Conservation (phyloP, 2,797 vertebrate species). For the Calcarius lapponicus region DNA sequence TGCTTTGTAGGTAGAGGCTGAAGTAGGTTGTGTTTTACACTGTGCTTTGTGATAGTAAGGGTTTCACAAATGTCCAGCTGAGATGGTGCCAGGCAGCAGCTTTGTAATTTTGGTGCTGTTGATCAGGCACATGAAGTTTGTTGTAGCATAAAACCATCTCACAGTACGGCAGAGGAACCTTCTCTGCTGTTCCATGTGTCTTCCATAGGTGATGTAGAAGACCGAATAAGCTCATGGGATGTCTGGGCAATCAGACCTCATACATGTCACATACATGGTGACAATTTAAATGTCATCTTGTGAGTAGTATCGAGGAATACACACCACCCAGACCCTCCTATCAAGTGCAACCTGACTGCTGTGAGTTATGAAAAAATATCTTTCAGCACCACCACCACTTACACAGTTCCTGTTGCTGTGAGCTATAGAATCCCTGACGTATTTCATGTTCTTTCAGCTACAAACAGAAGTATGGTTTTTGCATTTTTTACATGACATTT, state of each 20-base stretch:
- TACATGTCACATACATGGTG: not conserved
- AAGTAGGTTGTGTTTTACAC: not conserved
- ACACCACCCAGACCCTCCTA: not conserved
- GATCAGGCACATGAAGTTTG: not conserved
- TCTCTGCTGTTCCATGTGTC: not conserved
- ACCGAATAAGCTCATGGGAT: not conserved
- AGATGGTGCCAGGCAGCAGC: not conserved
- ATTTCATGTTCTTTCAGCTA: not conserved
- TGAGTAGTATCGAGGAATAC: not conserved
- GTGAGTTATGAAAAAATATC: not conserved
- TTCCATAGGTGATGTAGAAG: not conserved
- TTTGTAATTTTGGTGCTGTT: not conserved
- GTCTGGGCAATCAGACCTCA: not conserved
- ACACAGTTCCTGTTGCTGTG: not conserved
- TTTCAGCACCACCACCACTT: not conserved
- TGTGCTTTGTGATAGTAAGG: not conserved
- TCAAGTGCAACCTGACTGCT: not conserved
- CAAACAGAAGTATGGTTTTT: not conserved
- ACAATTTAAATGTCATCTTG: not conserved
- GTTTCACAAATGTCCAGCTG: not conserved
- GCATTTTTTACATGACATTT: not conserved
- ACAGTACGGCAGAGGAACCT: fast-evolving
- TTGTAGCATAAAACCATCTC: not conserved
- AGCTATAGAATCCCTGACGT: not conserved
- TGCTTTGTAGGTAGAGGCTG: not conserved